phyloP scores from a whole-genome alignment of 1,140 invertebrate species.

The Danaus melanippus region DNA sequence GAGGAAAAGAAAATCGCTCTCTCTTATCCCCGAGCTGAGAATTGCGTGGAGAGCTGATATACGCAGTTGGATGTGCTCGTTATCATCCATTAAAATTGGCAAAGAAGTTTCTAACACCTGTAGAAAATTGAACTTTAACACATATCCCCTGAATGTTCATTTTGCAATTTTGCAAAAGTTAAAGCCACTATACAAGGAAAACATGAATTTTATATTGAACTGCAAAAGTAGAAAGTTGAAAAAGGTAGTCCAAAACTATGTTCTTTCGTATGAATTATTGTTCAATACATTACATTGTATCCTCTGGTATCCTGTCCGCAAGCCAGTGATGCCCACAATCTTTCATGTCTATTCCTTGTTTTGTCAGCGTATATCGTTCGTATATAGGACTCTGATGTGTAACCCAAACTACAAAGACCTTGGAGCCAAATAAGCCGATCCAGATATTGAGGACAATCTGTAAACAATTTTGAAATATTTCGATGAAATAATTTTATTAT shows the following conservation, averaged over 20 bases:
- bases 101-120: slow-evolving; percentile 62
- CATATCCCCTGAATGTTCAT: slow-evolving; percentile 1
- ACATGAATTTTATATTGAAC: too few species aligned
- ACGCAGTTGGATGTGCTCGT: slow-evolving; percentile 78
- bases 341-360: slow-evolving; percentile 41
- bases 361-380: slow-evolving; percentile 40
- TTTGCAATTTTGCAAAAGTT: too few species aligned
- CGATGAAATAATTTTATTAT: not conserved
- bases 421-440: slow-evolving; percentile 81
- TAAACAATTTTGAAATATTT: slow-evolving; percentile 6
- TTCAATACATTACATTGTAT: slow-evolving; percentile 19
- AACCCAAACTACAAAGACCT: slow-evolving; percentile 71
- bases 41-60: slow-evolving; percentile 77
- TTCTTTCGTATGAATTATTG: too few species aligned
- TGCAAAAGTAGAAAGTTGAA: too few species aligned
- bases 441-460: slow-evolving; percentile 77
- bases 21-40: slow-evolving; percentile 74
- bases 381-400: slow-evolving; percentile 40
- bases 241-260: too few species aligned
- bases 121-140: slow-evolving; percentile 6
- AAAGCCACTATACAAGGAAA: too few species aligned
- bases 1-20: slow-evolving; percentile 77
- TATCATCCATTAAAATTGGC: slow-evolving; percentile 79
- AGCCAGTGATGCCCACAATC: slow-evolving; percentile 49
- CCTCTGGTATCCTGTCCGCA: slow-evolving; percentile 29